Percentiles rank a stretch among this genome's conserved stretches.
Conservation (phyloP, 2,888 invertebrate species). For the Caenorhabditis sp. region DNA sequence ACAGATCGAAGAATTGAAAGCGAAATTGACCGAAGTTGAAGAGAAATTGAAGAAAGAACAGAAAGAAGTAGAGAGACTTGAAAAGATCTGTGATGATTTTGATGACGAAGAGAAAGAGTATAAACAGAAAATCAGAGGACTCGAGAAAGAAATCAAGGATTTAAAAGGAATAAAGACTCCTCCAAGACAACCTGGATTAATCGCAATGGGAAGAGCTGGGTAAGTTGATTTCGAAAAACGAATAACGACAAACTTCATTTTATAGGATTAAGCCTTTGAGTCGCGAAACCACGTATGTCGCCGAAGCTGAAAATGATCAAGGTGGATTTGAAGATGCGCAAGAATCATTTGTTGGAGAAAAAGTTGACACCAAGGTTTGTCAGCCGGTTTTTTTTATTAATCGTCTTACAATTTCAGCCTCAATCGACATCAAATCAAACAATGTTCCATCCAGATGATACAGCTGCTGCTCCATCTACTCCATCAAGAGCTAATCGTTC, state of each 20-base stretch:
- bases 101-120: conserved; percentile 6
- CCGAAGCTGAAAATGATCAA: neutral
- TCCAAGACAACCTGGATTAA: conserved; percentile 6
- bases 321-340: conserved; percentile 2
- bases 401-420: neutral
- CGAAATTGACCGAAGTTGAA: neutral
- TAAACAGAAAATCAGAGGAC: neutral
- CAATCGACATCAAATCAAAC: neutral
- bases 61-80: neutral
- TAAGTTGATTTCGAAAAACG: neutral
- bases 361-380: neutral
- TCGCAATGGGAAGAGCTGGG: neutral
- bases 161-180: conserved; percentile 5
- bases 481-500: conserved; percentile 6
- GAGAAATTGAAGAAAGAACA: neutral
- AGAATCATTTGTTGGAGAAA: neutral
- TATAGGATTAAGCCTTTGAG: neutral
- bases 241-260: neutral
- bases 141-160: neutral
- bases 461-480: neutral
- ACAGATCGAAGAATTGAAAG: neutral
- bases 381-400: neutral
- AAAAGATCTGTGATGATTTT: conserved; percentile 3
- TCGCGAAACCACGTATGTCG: conserved; percentile 1
- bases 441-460: conserved; percentile 6